Percentiles rank a stretch among this genome's conserved stretches.
Conservation (phyloP, 2,797 vertebrate species). For the Geotrypetes seraphini region DNA sequence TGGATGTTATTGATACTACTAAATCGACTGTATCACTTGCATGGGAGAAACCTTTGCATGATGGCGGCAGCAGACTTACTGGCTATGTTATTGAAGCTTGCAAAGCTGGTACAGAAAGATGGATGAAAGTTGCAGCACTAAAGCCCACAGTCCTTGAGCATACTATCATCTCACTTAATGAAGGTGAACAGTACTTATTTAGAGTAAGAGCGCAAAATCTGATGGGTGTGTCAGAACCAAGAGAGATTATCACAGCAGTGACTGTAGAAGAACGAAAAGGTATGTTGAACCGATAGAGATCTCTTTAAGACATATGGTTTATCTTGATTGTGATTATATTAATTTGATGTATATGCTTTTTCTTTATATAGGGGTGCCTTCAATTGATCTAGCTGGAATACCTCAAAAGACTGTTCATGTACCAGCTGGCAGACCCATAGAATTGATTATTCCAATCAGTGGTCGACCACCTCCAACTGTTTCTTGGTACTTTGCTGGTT, state of each 20-base stretch:
- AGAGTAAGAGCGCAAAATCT: constrained; percentile 87
- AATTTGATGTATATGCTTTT: constrained; percentile 6
- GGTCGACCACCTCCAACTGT: constrained; percentile 85
- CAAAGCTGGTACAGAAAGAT: constrained; percentile 86
- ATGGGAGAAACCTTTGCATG: constrained; percentile 94
- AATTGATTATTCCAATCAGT: constrained; percentile 76
- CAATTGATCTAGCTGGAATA: constrained; percentile 79
- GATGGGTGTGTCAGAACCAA: constrained; percentile 80
- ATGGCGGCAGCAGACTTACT: constrained; percentile 87
- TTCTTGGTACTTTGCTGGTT: constrained; percentile 82
- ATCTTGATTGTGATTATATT: too few species aligned
- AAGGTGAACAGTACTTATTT: constrained; percentile 91
- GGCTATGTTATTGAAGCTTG: constrained; percentile 91
- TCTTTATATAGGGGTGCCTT: constrained; percentile 71
- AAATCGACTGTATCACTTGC: constrained; percentile 81
- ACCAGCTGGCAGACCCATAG: constrained; percentile 79
- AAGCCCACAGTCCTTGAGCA: constrained; percentile 81
- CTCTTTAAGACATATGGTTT: too few species aligned
- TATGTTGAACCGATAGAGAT: too few species aligned
- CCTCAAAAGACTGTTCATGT: constrained; percentile 87
- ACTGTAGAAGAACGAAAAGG: constrained; percentile 90
- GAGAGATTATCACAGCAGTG: constrained; percentile 81
- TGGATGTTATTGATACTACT: constrained; percentile 85
- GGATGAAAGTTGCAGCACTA: constrained; percentile 90
- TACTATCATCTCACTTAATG: constrained; percentile 87